phyloP scores from a whole-genome alignment of 2,797 vertebrate species.

The Acomys russatus region DNA sequence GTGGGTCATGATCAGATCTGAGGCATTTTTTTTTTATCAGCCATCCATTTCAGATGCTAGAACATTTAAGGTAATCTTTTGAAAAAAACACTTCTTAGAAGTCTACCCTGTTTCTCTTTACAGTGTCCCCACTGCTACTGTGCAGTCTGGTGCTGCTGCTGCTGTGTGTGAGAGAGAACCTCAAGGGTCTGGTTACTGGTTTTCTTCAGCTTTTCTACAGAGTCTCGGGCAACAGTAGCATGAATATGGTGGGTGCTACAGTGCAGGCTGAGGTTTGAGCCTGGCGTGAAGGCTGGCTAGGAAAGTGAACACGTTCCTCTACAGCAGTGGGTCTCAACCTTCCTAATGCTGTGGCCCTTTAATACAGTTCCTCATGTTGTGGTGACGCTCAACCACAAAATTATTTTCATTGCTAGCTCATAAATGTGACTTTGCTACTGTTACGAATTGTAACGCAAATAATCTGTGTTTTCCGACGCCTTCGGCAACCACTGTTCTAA shows the following conservation, averaged over 20 bases:
- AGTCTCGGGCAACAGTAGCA: not conserved
- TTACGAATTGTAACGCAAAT: not conserved
- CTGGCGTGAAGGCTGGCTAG: not conserved
- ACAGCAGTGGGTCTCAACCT: not conserved
- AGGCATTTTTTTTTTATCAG: not conserved
- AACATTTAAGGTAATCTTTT: conserved; percentile 27
- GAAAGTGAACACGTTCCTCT: not conserved
- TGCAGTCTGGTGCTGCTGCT: not conserved
- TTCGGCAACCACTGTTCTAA: conserved; percentile 33
- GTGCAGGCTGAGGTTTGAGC: not conserved
- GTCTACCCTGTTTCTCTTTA: rapidly evolving
- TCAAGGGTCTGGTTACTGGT: not conserved
- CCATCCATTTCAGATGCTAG: not conserved
- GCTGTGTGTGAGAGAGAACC: not conserved
- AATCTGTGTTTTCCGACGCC: not conserved
- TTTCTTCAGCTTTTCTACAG: not conserved
- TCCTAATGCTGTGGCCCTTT: not conserved
- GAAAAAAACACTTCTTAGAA: not conserved
- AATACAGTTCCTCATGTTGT: not conserved
- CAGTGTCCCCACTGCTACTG: not conserved
- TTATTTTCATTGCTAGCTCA: not conserved
- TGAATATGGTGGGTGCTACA: not conserved
- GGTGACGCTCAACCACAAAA: not conserved
- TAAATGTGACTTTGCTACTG: not conserved
- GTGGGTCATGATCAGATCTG: not conserved